Base-by-base conservation (phyloP, 2,797 vertebrate genomes). In the Macroramphosus scolopax region DNA sequence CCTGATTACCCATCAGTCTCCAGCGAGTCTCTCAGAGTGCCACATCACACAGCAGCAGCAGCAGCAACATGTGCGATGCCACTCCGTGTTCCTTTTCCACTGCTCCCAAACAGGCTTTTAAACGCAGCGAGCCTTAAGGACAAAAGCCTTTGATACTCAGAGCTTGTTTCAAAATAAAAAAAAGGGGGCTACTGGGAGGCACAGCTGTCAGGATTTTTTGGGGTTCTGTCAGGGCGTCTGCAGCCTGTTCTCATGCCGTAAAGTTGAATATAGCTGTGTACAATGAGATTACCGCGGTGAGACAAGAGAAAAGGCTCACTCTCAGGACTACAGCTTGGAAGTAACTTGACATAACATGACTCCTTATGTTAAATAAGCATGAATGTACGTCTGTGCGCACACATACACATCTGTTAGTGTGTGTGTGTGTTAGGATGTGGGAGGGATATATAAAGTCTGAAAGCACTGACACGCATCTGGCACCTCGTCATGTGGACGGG, bases 401-500 rank as follows among this genome's bases (percentile, higher is more conserved):
- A 36, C 28, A 54, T 11, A 31, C 47, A 46, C 55, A 60, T 67
- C 51, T 51, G 37, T 52, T 37, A 51, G 63, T 57, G 51, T 43
- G 52, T 46, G 42, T 57, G 55, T 57, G 52, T 51, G 53, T 59
- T 49, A 67, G 84, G 68, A 83, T 68, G 67, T 83, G 73, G 75
- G 77, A 77, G 80, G 73, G 63, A 72, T 63, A 62, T 52, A 82
- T 68, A 64, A 80, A 80, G 64, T 77, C 71, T 78, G 66, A 79
- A 87, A 80, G 80, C 82, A 69, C 81, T 84, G 81, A 87, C 80
- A 80, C 48, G 72, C 84, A 86, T 89, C 84, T 89, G 85, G 84
- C 87, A 89, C 83, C 67, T 88, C 71, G 54, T 88, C 83, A 83
- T 80, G 74, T 77, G 55, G 74, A 80, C 47, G 44, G 72, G 51